Conservation (phyloP, 2,797 vertebrate genomes). For the Melanotaenia nigrans region DNA sequence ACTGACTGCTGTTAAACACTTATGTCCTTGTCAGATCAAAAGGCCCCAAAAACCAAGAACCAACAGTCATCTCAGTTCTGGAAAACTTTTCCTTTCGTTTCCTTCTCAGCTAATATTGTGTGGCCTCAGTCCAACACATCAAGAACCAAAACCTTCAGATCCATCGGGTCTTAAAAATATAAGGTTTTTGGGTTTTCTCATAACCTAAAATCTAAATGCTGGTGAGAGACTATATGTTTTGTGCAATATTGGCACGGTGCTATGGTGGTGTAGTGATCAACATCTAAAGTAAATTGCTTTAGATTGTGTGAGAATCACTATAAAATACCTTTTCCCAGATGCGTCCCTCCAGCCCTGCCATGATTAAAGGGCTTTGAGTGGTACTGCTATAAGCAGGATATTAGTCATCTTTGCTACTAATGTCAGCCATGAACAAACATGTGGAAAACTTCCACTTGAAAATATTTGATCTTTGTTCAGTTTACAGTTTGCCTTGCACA, state of each 20-base stretch:
- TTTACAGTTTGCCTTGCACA: no score
- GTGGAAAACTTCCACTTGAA: no score
- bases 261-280: neutral
- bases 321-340: neutral
- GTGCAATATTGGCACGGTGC: neutral
- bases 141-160: neutral
- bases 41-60: slow-evolving; percentile 4
- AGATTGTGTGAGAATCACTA: neutral
- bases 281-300: neutral
- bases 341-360: no score
- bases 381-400: neutral
- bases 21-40: slow-evolving; percentile 11
- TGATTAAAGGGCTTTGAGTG: neutral
- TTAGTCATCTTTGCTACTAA: neutral
- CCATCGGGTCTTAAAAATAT: neutral
- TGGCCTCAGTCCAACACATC: neutral
- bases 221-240: neutral
- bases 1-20: slow-evolving; percentile 20
- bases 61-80: slow-evolving; percentile 8
- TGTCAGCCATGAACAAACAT: neutral
- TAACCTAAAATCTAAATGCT: neutral
- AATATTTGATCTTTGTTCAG: no score
- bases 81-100: slow-evolving; percentile 4
- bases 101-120: slow-evolving; percentile 7
- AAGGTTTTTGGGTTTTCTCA: neutral